phyloP scores from a whole-genome alignment of 2,888 invertebrate genomes.

The Archips xylosteana region DNA sequence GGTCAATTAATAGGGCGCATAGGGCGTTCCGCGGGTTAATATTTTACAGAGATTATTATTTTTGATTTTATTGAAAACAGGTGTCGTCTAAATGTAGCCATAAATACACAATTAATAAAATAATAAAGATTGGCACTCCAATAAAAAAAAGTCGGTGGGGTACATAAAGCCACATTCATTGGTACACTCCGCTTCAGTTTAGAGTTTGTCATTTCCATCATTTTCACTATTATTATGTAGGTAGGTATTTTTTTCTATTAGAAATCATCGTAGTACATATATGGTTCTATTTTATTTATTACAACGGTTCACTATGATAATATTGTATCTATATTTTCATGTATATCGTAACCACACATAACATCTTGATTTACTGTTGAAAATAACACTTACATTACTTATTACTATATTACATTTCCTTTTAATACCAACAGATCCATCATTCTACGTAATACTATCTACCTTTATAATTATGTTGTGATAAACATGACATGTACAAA shows the following conservation, averaged over 20 bases:
- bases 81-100: slow-evolving; percentile 42
- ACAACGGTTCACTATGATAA: slow-evolving; percentile 35
- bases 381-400: slow-evolving; percentile 72
- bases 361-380: slow-evolving; percentile 58
- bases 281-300: slow-evolving; percentile 37
- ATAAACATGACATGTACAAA: slow-evolving; percentile 70
- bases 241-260: slow-evolving; percentile 35
- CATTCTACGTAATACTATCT: slow-evolving; percentile 62
- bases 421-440: slow-evolving; percentile 72
- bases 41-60: too few species aligned
- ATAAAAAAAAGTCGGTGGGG: slow-evolving; percentile 63
- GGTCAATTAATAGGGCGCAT: too few species aligned
- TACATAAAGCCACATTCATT: slow-evolving; percentile 56
- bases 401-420: slow-evolving; percentile 51
- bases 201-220: slow-evolving; percentile 40
- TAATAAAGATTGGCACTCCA: slow-evolving; percentile 60
- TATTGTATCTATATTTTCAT: slow-evolving; percentile 31
- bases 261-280: slow-evolving; percentile 24
- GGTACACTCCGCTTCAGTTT: slow-evolving; percentile 36
- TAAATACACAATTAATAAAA: slow-evolving; percentile 49
- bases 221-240: slow-evolving; percentile 41
- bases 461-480: slow-evolving; percentile 51
- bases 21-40: too few species aligned
- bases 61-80: not conserved
- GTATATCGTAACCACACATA: slow-evolving; percentile 64